phyloP scores from a whole-genome alignment of 2,797 vertebrate genomes.

The Chelmon rostratus region DNA sequence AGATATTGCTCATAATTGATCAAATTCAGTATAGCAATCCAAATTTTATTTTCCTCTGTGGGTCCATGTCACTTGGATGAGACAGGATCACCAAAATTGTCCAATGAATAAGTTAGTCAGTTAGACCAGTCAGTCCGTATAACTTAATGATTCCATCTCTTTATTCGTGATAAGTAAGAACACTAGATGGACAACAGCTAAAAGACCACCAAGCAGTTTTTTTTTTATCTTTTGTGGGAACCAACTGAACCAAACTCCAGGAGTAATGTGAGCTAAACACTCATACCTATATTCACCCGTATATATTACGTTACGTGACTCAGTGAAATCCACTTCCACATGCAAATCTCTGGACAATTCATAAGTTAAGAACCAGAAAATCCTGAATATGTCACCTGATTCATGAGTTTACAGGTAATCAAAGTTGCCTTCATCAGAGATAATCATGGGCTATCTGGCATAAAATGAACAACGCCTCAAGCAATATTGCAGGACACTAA shows the following conservation, averaged over 20 bases:
- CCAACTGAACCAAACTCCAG: not conserved
- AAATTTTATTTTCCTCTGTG: not conserved
- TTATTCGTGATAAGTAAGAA: not conserved
- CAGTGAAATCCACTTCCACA: not conserved
- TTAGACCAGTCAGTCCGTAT: not conserved
- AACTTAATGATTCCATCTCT: not conserved
- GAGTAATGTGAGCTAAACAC: not conserved
- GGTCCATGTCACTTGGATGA: not conserved
- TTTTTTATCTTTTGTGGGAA: not conserved
- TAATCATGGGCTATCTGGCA: not conserved
- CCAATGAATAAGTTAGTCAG: not conserved
- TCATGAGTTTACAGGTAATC: not conserved
- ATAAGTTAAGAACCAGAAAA: not conserved
- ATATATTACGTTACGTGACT: no score
- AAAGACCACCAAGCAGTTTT: not conserved
- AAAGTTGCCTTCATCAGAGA: not conserved
- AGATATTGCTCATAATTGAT: not conserved
- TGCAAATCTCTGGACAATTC: not conserved
- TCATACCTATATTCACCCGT: no score
- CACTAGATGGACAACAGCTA: not conserved
- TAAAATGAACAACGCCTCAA: not conserved
- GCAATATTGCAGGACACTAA: constrained; percentile 30
- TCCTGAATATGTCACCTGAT: not conserved
- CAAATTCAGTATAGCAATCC: not conserved
- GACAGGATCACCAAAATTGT: not conserved